Percentiles rank a stretch among this genome's conserved stretches.
phyloP scores from a whole-genome alignment of 2,797 vertebrate genomes.

The Gila robusta region DNA sequence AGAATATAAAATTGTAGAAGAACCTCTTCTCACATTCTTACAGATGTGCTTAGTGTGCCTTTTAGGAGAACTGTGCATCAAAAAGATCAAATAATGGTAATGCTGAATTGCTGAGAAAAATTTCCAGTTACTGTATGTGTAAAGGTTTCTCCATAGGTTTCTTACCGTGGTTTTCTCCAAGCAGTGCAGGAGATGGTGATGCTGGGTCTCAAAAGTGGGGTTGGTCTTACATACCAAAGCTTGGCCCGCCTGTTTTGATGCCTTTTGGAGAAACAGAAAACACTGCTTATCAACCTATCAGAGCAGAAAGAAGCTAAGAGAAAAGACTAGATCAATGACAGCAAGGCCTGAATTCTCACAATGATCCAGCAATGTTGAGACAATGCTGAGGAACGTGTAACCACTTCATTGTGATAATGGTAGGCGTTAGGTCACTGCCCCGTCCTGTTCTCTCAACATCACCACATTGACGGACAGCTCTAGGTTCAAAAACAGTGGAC shows the following conservation, averaged over 20 bases:
- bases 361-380: conserved; percentile 35
- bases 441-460: conserved; percentile 43
- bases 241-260: conserved; percentile 88
- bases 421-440: conserved; percentile 64
- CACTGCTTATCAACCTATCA: conserved; percentile 38
- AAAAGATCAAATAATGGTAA: neutral
- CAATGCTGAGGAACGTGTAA: conserved; percentile 3
- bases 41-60: conserved; percentile 28
- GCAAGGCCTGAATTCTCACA: conserved; percentile 55
- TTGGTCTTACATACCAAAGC: conserved; percentile 87
- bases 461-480: conserved; percentile 45
- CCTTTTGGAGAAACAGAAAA: conserved; percentile 81
- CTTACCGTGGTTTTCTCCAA: conserved; percentile 98
- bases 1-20: neutral
- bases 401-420: conserved; percentile 49
- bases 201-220: conserved; percentile 89
- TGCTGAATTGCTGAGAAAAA: neutral
- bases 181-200: conserved; percentile 94
- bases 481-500: conserved; percentile 66
- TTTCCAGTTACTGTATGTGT: conserved; percentile 11
- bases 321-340: conserved; percentile 50
- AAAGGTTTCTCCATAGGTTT: conserved; percentile 13
- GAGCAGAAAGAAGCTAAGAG: conserved; percentile 53
- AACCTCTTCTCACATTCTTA: conserved; percentile 7
- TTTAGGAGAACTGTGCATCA: conserved; percentile 4